phyloP scores from a whole-genome alignment of 2,113 vertebrate species.

The Hylia prasina region DNA sequence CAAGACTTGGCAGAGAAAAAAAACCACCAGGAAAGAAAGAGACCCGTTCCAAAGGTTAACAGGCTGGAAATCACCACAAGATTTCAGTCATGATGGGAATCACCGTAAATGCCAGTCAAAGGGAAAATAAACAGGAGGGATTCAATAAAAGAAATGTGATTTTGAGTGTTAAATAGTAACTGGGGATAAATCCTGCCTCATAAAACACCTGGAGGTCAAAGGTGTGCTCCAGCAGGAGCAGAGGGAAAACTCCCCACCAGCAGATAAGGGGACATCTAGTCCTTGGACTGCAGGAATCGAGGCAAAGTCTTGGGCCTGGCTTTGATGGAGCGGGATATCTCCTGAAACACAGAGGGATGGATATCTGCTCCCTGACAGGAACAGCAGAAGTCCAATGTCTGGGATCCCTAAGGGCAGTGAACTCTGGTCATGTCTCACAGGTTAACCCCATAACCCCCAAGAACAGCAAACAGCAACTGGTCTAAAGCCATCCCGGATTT shows the following conservation, averaged over 20 bases:
- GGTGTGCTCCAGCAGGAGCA: neutral
- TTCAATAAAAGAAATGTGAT: conserved; percentile 13
- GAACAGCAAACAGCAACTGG: neutral
- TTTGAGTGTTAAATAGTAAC: conserved; percentile 56
- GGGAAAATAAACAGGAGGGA: neutral
- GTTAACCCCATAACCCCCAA: neutral
- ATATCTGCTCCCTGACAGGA: neutral
- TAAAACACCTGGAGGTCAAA: conserved; percentile 38
- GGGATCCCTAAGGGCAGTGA: neutral
- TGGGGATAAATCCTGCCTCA: neutral
- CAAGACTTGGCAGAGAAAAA: neutral
- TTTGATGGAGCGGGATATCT: neutral
- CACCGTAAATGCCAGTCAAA: neutral
- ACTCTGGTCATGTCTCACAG: accelerated
- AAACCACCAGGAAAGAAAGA: neutral
- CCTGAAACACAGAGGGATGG: neutral
- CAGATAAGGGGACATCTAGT: neutral
- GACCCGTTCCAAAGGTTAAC: neutral
- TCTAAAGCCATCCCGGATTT: neutral
- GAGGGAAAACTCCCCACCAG: neutral
- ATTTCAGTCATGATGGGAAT: neutral
- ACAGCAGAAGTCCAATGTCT: neutral
- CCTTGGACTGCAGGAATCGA: neutral
- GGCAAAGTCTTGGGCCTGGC: neutral
- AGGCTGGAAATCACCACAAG: neutral